These are phyloP conservation scores for Anneissia japonica DNA, from an alignment of 35 echinoderm and acorn worm genomes.

Conservation along the genomic window DNA sequence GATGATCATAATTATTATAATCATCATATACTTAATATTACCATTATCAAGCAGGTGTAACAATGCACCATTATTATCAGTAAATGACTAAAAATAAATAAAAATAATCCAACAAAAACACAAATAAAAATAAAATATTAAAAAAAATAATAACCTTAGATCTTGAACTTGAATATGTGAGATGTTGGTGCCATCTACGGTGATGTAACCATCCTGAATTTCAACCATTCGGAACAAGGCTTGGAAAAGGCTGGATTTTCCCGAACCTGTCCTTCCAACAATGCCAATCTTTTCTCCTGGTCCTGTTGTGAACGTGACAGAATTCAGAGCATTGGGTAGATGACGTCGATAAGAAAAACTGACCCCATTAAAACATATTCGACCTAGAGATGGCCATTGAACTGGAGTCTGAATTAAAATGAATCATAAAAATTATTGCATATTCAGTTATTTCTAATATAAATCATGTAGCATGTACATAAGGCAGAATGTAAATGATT, in stretches of 20 bases:
- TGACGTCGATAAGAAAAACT: constrained; percentile 67
- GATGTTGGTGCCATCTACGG: constrained; percentile 70
- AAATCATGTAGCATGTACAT: too few species aligned
- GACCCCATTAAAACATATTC: constrained; percentile 54
- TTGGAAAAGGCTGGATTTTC: constrained; percentile 86
- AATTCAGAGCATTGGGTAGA: constrained; percentile 86
- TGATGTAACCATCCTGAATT: constrained; percentile 57
- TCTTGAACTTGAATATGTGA: constrained; percentile 68
- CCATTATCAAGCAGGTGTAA: neutral
- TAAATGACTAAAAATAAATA: neutral
- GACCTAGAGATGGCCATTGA: constrained; percentile 59
- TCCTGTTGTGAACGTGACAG: constrained; percentile 59
- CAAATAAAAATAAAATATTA: neutral
- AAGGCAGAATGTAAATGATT: too few species aligned
- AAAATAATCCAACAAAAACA: neutral
- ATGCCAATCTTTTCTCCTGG: constrained; percentile 91
- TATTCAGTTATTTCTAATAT: neutral
- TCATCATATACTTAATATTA: too few species aligned
- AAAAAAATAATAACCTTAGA: constrained; percentile 72
- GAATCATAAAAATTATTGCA: neutral
- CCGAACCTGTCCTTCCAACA: constrained; percentile 89
- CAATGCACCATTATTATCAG: neutral
- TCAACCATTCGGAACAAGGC: constrained; percentile 87
- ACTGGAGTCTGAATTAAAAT: constrained; percentile 45
- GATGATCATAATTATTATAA: too few species aligned